These are phyloP conservation scores for Mandrillus leucophaeus DNA, from an alignment of 2,113 vertebrate species.

Conservation along the genomic window DNA sequence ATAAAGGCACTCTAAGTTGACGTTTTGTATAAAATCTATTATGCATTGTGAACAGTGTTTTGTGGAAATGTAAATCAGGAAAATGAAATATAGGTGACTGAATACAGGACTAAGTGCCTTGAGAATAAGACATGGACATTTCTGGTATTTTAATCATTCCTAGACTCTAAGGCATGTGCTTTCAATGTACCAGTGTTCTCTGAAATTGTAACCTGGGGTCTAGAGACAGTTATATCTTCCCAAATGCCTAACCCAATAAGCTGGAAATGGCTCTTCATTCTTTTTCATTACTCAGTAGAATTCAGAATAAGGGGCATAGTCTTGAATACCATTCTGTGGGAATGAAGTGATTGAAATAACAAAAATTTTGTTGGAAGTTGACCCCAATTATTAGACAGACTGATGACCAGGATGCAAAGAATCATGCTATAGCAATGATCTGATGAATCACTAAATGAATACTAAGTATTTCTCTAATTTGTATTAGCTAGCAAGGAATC, in stretches of 20 bases:
- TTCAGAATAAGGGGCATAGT: not conserved
- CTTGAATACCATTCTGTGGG: not conserved
- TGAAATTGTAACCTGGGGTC: not conserved
- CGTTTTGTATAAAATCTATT: not conserved
- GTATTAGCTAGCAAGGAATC: not conserved
- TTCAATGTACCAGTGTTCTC: not conserved
- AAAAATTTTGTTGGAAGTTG: not conserved
- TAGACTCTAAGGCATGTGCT: not conserved
- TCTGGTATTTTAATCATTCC: not conserved
- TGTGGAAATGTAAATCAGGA: not conserved
- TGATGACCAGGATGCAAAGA: not conserved
- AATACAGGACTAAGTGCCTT: not conserved
- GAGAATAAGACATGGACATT: not conserved
- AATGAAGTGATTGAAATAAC: not conserved
- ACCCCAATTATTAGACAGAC: not conserved
- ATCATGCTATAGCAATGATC: too few species aligned
- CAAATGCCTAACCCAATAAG: not conserved
- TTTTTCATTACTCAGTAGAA: not conserved
- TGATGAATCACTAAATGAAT: not conserved
- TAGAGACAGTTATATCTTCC: not conserved
- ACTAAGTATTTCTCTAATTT: not conserved
- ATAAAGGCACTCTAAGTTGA: not conserved
- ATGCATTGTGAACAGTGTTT: not conserved
- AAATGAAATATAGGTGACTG: not conserved
- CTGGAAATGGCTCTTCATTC: not conserved